Evolutionary conservation across 2,113 vertebrate genomes (phyloP).

Genomic region (Dissostichus mawsoni): DNA sequence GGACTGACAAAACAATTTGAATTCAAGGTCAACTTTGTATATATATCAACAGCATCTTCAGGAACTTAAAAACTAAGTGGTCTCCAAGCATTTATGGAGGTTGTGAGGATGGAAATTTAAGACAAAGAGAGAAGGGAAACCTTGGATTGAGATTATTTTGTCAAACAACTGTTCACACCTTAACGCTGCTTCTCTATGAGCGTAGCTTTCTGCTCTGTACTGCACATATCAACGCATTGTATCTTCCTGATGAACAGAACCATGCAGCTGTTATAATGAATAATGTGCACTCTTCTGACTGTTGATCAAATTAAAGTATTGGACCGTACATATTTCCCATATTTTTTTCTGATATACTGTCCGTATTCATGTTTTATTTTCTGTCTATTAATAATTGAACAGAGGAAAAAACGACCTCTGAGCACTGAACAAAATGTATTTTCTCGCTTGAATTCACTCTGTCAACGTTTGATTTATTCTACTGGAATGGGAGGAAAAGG

Average conservation of each 20-base stretch:
- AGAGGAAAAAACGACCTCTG: background rate
- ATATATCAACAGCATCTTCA: background rate
- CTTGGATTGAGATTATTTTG: too few relatives aligned
- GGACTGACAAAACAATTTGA: background rate
- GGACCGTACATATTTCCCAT: too few relatives aligned
- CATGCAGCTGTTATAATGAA: background rate
- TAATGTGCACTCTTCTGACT: conserved; percentile 1
- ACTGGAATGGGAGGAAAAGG: background rate
- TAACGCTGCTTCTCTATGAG: background rate
- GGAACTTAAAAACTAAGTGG: background rate
- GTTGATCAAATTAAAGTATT: background rate
- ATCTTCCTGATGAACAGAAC: background rate
- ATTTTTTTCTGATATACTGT: background rate
- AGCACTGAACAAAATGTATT: background rate
- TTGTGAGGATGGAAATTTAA: background rate
- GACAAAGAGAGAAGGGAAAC: too few relatives aligned
- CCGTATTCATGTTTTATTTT: background rate
- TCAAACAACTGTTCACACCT: background rate
- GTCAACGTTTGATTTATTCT: conserved; percentile 3
- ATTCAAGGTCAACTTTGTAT: background rate
- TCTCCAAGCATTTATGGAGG: background rate
- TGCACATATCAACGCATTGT: background rate
- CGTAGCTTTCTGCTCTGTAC: background rate
- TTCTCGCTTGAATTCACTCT: background rate
- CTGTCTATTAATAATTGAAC: background rate